A percentile compares a stretch with the other conserved stretches of the same genome.
phyloP scores from a whole-genome alignment of 2,888 invertebrate genomes.

The Allophyes oxyacanthae region DNA sequence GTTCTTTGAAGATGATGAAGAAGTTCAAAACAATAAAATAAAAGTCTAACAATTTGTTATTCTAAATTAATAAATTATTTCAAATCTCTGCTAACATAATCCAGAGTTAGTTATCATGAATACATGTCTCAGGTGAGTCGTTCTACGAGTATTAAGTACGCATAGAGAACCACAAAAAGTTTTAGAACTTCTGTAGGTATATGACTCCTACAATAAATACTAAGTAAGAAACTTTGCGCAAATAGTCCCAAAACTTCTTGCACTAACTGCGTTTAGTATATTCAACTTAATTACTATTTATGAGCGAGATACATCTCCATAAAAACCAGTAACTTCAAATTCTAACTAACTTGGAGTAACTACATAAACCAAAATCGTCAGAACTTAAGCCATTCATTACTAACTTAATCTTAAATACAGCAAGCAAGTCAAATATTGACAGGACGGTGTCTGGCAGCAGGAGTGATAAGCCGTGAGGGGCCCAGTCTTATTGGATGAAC shows the following conservation, averaged over 20 bases:
- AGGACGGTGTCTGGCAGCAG: conserved; percentile 47
- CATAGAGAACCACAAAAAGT: not conserved
- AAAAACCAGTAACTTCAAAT: conserved; percentile 29
- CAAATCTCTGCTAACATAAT: no score
- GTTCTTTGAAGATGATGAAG: no score
- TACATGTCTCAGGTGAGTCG: no score
- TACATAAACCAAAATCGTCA: conserved; percentile 33
- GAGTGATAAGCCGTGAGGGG: conserved; percentile 65
- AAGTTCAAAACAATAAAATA: no score
- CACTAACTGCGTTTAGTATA: conserved; percentile 26
- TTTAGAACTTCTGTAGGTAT: conserved; percentile 11
- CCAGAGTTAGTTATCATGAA: no score
- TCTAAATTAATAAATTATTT: no score
- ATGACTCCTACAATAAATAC: conserved; percentile 8
- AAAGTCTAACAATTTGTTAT: no score
- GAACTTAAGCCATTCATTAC: conserved; percentile 51
- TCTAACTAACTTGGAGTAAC: conserved; percentile 19
- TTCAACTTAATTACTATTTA: conserved; percentile 45
- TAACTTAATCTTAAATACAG: conserved; percentile 52
- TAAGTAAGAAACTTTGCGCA: conserved; percentile 35
- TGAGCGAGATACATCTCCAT: conserved; percentile 18
- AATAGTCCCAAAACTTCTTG: conserved; percentile 20
- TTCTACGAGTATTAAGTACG: no score
- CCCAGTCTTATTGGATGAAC: conserved; percentile 68
- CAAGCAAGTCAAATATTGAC: conserved; percentile 61